These are phyloP conservation scores for Cephus runcator DNA, from an alignment of 2,888 invertebrate genomes.

Conservation along the genomic window DNA sequence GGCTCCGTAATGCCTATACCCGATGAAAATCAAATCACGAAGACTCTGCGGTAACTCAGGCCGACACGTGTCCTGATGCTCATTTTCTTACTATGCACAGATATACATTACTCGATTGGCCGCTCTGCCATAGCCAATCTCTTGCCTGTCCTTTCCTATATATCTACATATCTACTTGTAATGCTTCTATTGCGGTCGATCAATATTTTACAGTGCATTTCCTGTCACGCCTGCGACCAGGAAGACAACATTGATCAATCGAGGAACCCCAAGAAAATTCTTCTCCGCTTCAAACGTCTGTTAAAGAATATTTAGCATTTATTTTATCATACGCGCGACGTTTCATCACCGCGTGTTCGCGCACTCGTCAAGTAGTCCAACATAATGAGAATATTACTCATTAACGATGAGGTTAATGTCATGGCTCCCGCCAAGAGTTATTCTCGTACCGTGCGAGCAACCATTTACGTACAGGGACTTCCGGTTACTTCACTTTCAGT, in stretches of 20 bases:
- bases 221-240: neutral
- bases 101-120: neutral
- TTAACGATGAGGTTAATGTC: neutral
- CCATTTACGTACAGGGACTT: constrained; percentile 35
- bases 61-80: neutral
- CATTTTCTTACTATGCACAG: neutral
- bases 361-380: neutral
- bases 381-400: neutral
- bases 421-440: neutral
- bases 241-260: neutral
- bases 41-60: neutral
- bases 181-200: neutral
- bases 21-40: neutral
- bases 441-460: constrained; percentile 18
- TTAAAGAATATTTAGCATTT: neutral
- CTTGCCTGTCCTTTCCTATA: neutral
- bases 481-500: constrained; percentile 46
- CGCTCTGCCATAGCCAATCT: neutral
- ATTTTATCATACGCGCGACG: neutral
- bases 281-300: too few relatives aligned
- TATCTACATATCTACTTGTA: neutral
- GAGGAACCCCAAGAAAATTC: neutral
- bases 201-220: neutral
- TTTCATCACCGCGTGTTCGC: neutral
- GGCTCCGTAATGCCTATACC: neutral